Evolutionary conservation across 2,113 vertebrate species (phyloP), one percentile per base, ranked within the genome.

Genomic region (Colistium nudipinnis): DNA sequence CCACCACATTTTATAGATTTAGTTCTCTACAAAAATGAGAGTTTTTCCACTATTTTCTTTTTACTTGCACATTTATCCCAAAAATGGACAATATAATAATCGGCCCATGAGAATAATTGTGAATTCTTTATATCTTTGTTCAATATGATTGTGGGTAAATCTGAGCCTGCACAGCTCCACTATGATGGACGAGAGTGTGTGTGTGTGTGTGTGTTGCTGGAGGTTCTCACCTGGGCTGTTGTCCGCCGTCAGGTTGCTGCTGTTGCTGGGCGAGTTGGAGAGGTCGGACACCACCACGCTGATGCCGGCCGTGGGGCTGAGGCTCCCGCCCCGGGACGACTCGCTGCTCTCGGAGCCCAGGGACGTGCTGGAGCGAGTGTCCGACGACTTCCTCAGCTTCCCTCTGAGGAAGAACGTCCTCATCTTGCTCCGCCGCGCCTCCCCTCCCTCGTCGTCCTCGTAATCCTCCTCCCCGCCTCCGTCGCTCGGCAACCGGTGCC

Each of bases 321-420:
- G 87, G 80, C 94, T 93, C 35, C 94, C 95, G 0, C 94, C 95
- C 0, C 96, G 93, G 3, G 97, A 94, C 0, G 97, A 97, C 82
- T 96, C 78, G 62, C 96, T 98, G 91, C 97, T 98, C 92, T 97
- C 97, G 0, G 98, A 99, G 5, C 95, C 95, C 76, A 99, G 90
- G 0, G 97, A 99, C 0, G 96, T 96, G 90, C 90, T 98, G 81
- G 98, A 99, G 12, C 95, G 95, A 0, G 94, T 98, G 83, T 98
- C 91, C 0, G 97, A 97, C 0, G 95, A 97, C 83, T 95, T 97
- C 44, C 95, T 92, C 70, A 99, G 90, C 62, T 94, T 96, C 77
- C 87, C 93, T 47, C 93, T 94, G 38, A 98, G 84, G 88, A 99
- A 98, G 82, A 96, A 97, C 79, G 84, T 92, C 70, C 91, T 90